A percentile compares a stretch with the other conserved stretches of the same genome.
Conservation (phyloP, 2,888 invertebrate species). For the Penaeus monodon region DNA sequence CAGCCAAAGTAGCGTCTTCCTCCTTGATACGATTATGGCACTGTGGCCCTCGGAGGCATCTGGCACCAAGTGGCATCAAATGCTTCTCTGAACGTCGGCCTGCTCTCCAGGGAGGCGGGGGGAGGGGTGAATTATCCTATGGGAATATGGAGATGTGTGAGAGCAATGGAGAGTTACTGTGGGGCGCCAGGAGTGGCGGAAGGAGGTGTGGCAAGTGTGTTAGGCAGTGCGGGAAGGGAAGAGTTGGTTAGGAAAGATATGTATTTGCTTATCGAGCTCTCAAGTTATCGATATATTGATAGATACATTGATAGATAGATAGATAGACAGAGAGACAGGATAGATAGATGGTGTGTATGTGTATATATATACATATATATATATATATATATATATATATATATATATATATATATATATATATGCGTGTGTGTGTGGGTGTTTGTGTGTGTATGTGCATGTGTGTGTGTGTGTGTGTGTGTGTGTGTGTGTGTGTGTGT, state of each 20-base stretch:
- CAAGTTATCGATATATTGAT: not conserved
- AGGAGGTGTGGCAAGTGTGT: too few species aligned
- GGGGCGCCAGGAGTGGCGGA: too few species aligned
- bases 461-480: not conserved
- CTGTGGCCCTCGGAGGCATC: not conserved
- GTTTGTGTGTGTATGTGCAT: not conserved
- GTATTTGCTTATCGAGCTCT: not conserved
- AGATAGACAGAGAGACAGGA: constrained; percentile 8
- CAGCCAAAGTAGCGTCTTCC: not conserved
- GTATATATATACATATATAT: not conserved
- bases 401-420: constrained; percentile 29
- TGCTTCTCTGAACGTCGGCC: too few species aligned
- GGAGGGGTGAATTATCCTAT: too few species aligned
- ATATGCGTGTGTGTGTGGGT: not conserved
- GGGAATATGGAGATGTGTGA: too few species aligned
- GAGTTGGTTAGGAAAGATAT: not conserved
- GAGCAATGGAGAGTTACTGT: too few species aligned
- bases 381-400: not conserved
- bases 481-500: too few species aligned
- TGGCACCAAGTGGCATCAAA: not conserved
- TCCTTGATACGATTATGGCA: not conserved
- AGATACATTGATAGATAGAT: constrained; percentile 22
- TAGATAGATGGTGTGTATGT: not conserved
- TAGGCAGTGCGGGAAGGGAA: too few species aligned
- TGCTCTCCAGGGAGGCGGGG: too few species aligned